Percentiles rank a stretch among this genome's conserved stretches.
Evolutionary conservation across 2,888 invertebrate genomes (phyloP).

Genomic region (Trachelus tabidus): DNA sequence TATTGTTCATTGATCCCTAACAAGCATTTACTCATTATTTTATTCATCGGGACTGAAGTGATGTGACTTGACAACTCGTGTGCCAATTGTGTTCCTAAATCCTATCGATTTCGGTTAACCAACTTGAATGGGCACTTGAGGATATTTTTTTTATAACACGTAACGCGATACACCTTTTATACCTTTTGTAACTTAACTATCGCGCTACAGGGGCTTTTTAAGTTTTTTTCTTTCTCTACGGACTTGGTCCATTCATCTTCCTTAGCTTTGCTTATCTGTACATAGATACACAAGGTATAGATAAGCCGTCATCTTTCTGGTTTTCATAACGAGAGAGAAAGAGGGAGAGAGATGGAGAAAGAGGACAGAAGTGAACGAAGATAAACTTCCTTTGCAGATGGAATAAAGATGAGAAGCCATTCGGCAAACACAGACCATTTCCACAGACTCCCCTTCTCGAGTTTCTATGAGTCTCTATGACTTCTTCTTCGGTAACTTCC

Average conservation of each 20-base stretch:
- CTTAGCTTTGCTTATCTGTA: not conserved
- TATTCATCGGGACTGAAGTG: not conserved
- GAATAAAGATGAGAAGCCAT: slow-evolving; percentile 57
- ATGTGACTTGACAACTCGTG: not conserved
- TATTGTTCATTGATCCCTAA: not conserved
- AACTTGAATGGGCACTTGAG: not conserved
- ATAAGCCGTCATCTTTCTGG: not conserved
- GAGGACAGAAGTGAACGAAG: not conserved
- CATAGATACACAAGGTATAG: not conserved
- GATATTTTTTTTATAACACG: not conserved
- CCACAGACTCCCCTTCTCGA: slow-evolving; percentile 20
- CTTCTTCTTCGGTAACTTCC: slow-evolving; percentile 37
- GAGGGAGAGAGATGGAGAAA: not conserved
- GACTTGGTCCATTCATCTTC: not conserved
- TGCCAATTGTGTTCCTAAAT: not conserved
- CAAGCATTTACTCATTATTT: not conserved
- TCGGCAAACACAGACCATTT: slow-evolving; percentile 43
- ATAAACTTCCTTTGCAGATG: slow-evolving; percentile 53
- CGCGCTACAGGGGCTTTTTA: not conserved
- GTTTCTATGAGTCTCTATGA: slow-evolving; percentile 44
- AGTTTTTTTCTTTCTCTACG: not conserved
- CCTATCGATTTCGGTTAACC: not conserved
- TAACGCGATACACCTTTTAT: too few species aligned
- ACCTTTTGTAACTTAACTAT: too few species aligned
- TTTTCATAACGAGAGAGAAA: not conserved